phyloP scores from a whole-genome alignment of 2,113 vertebrate species.

The Chamaea fasciata region DNA sequence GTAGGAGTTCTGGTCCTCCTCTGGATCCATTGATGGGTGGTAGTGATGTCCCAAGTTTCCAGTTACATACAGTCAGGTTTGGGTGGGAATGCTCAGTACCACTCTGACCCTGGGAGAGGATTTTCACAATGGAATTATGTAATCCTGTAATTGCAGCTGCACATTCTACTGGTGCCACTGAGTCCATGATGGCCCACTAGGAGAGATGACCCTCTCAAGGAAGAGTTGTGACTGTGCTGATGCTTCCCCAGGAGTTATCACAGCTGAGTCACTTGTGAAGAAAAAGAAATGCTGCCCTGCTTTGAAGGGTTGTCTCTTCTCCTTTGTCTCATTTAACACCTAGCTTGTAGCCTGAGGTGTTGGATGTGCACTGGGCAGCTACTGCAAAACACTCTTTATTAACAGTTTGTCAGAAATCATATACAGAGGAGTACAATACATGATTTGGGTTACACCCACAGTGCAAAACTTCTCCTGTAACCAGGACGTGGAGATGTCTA shows the following conservation, averaged over 20 bases:
- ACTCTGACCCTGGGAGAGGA: accelerated
- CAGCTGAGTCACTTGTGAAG: not conserved
- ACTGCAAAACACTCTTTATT: not conserved
- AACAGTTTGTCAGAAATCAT: not conserved
- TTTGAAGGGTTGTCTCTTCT: not conserved
- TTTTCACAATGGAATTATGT: not conserved
- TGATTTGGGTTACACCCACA: not conserved
- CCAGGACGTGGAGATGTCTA: not conserved
- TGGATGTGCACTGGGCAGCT: not conserved
- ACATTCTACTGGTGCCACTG: not conserved
- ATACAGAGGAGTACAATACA: not conserved
- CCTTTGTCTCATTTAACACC: not conserved
- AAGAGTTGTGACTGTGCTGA: not conserved
- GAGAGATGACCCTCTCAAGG: not conserved
- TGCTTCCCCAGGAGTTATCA: not conserved
- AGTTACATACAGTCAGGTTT: not conserved
- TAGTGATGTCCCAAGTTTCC: no score
- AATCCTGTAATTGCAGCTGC: not conserved
- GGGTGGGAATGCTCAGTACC: not conserved
- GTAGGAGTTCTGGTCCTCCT: not conserved
- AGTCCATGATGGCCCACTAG: not conserved
- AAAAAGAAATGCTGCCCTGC: not conserved
- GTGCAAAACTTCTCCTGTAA: not conserved
- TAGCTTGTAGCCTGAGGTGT: not conserved
- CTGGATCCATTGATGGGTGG: not conserved